Percentiles rank a stretch among this genome's conserved stretches.
Conservation (phyloP, 2,797 vertebrate species). For the Monodelphis domestica region DNA sequence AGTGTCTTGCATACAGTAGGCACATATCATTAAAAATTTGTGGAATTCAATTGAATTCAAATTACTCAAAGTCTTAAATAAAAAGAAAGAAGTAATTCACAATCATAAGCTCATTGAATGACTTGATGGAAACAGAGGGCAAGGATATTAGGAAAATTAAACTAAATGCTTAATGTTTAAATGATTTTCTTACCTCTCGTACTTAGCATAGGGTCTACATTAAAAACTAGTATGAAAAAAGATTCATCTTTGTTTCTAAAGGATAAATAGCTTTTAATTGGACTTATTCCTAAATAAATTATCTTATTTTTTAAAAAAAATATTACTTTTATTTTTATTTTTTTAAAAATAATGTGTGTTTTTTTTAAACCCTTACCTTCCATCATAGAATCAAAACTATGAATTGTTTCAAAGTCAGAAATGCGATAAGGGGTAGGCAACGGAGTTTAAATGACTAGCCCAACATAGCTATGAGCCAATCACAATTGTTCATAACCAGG, state of each 20-base stretch:
- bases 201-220: background rate
- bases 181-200: background rate
- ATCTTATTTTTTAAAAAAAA: no score
- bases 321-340: no score
- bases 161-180: background rate
- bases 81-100: background rate
- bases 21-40: background rate
- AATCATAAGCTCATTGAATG: background rate
- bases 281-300: background rate
- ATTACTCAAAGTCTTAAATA: background rate
- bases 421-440: no score
- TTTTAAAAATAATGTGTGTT: no score
- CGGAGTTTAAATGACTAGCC: no score
- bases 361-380: no score
- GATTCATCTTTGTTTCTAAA: background rate
- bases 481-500: background rate
- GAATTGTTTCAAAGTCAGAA: no score
- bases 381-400: no score
- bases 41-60: background rate
- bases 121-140: background rate
- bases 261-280: background rate
- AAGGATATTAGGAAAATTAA: background rate
- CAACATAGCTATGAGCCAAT: background rate
- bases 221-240: slow-evolving; percentile 9
- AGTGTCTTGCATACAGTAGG: background rate